These are phyloP conservation scores for Forbesichthys agassizii DNA, from an alignment of 2,113 vertebrate genomes.

Conservation along the genomic window DNA sequence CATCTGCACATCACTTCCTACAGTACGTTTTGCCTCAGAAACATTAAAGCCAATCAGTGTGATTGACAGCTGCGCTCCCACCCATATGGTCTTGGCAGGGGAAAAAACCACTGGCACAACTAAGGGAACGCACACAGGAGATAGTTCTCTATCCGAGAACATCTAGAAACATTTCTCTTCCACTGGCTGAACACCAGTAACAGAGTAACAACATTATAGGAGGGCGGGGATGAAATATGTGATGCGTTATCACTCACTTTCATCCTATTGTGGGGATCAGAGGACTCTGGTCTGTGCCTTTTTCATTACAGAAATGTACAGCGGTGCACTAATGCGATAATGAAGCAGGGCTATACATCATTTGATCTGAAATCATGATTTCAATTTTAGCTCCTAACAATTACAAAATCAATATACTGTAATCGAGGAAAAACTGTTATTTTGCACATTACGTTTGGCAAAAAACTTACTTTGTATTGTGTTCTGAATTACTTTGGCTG, in stretches of 20 bases:
- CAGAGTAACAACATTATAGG: slow-evolving; percentile 31
- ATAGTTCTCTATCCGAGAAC: slow-evolving; percentile 17
- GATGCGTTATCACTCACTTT: slow-evolving; percentile 24
- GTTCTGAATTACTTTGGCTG: too few species aligned
- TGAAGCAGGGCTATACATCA: too few species aligned
- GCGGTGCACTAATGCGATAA: not conserved
- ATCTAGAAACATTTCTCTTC: slow-evolving; percentile 49
- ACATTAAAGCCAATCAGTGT: slow-evolving; percentile 6
- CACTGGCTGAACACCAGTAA: slow-evolving; percentile 26
- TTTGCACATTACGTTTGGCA: too few species aligned
- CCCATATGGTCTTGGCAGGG: not conserved
- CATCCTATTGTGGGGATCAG: slow-evolving; percentile 14
- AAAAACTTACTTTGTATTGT: too few species aligned
- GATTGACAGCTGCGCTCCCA: not conserved
- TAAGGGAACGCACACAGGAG: slow-evolving; percentile 15
- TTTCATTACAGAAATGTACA: slow-evolving; percentile 44
- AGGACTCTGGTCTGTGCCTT: slow-evolving; percentile 10
- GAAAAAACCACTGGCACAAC: slow-evolving; percentile 1
- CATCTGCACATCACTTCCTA: not conserved
- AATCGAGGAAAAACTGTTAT: too few species aligned
- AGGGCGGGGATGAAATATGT: slow-evolving; percentile 50
- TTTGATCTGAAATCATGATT: too few species aligned
- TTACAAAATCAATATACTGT: too few species aligned
- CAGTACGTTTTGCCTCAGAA: slow-evolving; percentile 1
- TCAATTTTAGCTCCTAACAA: too few species aligned